Conservation (phyloP, 2,888 invertebrate genomes). For the Sycophila texana region DNA sequence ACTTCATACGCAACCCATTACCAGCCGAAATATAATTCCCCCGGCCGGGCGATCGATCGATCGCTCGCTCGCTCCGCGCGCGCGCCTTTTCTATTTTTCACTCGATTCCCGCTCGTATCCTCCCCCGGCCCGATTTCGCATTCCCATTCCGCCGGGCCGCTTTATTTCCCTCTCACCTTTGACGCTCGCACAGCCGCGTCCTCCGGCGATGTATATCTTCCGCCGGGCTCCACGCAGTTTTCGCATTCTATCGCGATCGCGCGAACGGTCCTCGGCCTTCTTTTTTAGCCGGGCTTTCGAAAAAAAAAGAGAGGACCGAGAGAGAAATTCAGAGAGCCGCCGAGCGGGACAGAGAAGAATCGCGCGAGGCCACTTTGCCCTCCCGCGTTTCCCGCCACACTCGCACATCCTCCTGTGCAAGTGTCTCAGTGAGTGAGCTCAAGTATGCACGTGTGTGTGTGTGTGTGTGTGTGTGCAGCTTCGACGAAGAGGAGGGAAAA, state of each 20-base stretch:
- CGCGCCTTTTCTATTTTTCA: background rate
- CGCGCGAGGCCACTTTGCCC: conserved; percentile 53
- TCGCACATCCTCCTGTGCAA: background rate
- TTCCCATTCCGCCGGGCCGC: background rate
- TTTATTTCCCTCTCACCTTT: background rate
- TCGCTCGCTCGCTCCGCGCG: background rate
- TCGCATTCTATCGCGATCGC: no score
- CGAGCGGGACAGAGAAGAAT: conserved; percentile 39
- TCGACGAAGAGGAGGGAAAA: background rate
- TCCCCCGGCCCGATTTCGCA: background rate
- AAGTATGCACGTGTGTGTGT: background rate
- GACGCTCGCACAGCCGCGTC: background rate
- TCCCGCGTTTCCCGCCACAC: conserved; percentile 20
- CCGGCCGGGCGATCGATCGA: background rate
- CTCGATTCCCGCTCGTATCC: background rate
- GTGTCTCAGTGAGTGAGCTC: background rate
- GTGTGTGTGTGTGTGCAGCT: background rate
- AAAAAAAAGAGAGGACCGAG: background rate
- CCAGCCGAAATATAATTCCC: background rate
- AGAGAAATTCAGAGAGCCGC: conserved; percentile 1
- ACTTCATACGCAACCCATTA: conserved; percentile 1
- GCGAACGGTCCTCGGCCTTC: no score
- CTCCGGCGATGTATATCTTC: background rate
- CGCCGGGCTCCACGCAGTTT: background rate
- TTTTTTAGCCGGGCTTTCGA: no score